Evolutionary conservation across 2,113 vertebrate species (phyloP).

Genomic region (Ploceus nigricollis): DNA sequence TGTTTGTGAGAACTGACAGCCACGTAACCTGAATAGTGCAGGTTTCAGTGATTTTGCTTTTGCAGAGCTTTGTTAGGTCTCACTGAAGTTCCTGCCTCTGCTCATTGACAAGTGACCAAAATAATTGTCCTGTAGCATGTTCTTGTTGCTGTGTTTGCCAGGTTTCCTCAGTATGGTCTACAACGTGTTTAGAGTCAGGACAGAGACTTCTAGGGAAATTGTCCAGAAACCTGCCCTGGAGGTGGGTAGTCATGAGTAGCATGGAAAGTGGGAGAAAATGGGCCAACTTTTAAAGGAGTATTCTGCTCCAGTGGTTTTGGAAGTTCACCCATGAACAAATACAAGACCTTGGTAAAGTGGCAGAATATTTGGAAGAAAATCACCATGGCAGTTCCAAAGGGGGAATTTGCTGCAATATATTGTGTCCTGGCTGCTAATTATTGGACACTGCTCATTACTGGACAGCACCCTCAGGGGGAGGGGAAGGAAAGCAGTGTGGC

Average conservation of each 20-base stretch:
- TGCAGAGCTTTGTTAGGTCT: not conserved
- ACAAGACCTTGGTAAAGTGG: not conserved
- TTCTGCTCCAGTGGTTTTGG: not conserved
- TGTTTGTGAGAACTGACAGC: not conserved
- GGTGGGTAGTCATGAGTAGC: not conserved
- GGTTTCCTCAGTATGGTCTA: not conserved
- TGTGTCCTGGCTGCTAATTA: not conserved
- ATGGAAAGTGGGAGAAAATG: not conserved
- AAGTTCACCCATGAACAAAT: not conserved
- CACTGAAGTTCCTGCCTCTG: not conserved
- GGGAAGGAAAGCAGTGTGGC: not conserved
- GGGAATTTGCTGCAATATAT: not conserved
- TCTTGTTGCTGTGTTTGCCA: not conserved
- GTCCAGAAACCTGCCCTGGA: not conserved
- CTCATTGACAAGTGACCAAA: not conserved
- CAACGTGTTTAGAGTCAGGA: not conserved
- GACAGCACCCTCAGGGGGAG: not conserved
- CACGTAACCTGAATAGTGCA: not conserved
- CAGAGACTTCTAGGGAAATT: not conserved
- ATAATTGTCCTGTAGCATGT: not conserved
- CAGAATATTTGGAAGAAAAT: not conserved
- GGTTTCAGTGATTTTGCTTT: not conserved
- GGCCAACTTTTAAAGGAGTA: not conserved
- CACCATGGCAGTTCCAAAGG: not conserved
- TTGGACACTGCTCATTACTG: not conserved